Percentiles rank a stretch among this genome's conserved stretches.
Evolutionary conservation across 1,140 invertebrate species (phyloP).

Genomic region (Bombus difficillimus): DNA sequence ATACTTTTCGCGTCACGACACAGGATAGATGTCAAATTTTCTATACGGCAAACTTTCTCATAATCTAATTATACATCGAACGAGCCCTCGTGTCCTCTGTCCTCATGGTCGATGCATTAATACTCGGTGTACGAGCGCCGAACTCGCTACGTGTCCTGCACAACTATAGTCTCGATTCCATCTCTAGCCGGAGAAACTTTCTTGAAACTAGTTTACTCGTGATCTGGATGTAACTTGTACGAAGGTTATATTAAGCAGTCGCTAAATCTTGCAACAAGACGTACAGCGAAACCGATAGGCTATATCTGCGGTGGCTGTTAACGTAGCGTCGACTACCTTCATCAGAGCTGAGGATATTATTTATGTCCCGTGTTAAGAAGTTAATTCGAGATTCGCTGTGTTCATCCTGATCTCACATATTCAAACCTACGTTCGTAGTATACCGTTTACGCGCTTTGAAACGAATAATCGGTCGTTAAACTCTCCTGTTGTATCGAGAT

Average conservation of each 20-base stretch:
- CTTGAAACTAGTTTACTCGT: slow-evolving; percentile 63
- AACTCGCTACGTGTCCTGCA: slow-evolving; percentile 36
- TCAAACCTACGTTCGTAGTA: not conserved
- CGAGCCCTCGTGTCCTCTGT: not conserved
- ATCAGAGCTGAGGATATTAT: slow-evolving; percentile 10
- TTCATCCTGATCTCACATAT: not conserved
- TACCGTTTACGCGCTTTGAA: not conserved
- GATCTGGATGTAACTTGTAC: slow-evolving; percentile 64
- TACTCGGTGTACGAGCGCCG: not conserved
- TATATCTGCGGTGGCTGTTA: slow-evolving; percentile 9
- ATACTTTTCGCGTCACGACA: too few species aligned
- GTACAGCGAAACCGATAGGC: slow-evolving; percentile 19
- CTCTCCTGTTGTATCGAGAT: not conserved
- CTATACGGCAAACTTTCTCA: not conserved
- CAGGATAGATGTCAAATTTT: not conserved
- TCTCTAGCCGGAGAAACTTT: slow-evolving; percentile 55
- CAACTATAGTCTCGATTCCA: slow-evolving; percentile 38
- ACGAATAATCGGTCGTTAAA: not conserved
- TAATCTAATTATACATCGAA: slow-evolving; percentile 32
- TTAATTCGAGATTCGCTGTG: not conserved
- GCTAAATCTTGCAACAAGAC: slow-evolving; percentile 49
- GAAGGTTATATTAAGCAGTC: slow-evolving; percentile 63
- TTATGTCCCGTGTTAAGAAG: slow-evolving; percentile 32
- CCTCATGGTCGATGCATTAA: slow-evolving; percentile 2
- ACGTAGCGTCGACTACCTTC: slow-evolving; percentile 18